A percentile compares a stretch with the other conserved stretches of the same genome.
Conservation (phyloP, 2,888 invertebrate species). For the Drosophila kokeensis region DNA sequence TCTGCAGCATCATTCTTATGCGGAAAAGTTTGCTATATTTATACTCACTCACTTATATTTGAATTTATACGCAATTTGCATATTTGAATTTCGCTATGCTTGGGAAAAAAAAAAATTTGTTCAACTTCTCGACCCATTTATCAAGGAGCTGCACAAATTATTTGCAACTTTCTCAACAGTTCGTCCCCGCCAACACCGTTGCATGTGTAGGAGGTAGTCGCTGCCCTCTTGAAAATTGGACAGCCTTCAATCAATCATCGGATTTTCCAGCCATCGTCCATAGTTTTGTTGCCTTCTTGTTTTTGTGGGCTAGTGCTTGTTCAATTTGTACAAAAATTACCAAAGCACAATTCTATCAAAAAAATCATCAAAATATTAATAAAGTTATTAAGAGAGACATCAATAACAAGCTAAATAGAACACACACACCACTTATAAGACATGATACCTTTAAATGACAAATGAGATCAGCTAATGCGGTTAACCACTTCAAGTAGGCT, state of each 20-base stretch:
- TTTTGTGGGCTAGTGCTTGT: not conserved
- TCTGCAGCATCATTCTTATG: conserved; percentile 21
- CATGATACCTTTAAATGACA: not conserved
- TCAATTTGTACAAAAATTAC: not conserved
- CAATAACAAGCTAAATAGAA: not conserved
- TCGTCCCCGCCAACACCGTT: not conserved
- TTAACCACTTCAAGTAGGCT: conserved; percentile 17
- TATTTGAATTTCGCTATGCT: conserved; percentile 27
- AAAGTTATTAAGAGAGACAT: not conserved
- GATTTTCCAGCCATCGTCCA: conserved; percentile 13
- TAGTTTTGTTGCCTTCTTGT: not conserved
- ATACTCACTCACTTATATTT: conserved; percentile 39
- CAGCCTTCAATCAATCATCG: conserved; percentile 62
- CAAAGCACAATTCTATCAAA: not conserved
- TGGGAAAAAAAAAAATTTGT: conserved; percentile 13
- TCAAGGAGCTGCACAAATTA: conserved; percentile 34
- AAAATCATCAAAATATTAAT: not conserved
- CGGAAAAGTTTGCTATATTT: conserved; percentile 50
- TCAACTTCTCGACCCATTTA: conserved; percentile 22
- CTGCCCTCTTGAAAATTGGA: conserved; percentile 34
- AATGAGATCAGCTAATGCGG: conserved; percentile 18
- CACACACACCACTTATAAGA: not conserved
- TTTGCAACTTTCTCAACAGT: conserved; percentile 28
- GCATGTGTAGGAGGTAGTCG: not conserved
- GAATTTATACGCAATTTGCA: conserved; percentile 54